A percentile compares a stretch with the other conserved stretches of the same genome.
Conservation (phyloP, 2,113 vertebrate genomes). For the Pavo muticus region DNA sequence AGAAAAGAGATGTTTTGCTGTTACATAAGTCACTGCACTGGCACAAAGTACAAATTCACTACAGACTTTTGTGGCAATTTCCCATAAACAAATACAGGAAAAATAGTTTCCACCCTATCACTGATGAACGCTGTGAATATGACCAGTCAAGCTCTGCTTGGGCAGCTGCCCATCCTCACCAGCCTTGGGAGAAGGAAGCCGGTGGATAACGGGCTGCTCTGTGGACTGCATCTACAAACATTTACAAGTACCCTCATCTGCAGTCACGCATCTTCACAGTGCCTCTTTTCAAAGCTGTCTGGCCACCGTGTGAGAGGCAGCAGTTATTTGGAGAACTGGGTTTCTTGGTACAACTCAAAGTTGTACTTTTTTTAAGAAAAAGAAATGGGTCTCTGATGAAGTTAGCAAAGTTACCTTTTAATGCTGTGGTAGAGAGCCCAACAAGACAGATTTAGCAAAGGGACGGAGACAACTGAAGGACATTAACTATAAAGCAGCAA, state of each 20-base stretch:
- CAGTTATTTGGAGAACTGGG: background rate
- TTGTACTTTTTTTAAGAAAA: background rate
- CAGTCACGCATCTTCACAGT: background rate
- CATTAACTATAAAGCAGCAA: background rate
- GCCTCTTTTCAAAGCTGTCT: background rate
- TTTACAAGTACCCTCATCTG: background rate
- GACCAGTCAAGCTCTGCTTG: background rate
- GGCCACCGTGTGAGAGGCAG: background rate
- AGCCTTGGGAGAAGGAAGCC: background rate
- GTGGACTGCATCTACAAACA: background rate
- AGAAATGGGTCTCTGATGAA: background rate
- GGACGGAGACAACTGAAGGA: background rate
- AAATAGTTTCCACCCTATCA: background rate
- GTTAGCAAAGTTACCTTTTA: background rate
- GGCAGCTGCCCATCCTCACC: background rate
- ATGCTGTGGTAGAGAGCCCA: background rate
- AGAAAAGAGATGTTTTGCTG: background rate
- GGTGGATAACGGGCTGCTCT: background rate
- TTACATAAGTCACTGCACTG: rapidly evolving
- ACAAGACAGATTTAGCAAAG: background rate
- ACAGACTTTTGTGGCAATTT: background rate
- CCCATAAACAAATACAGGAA: background rate
- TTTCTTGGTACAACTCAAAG: background rate
- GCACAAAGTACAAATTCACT: background rate
- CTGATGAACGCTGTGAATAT: background rate